Base-by-base conservation (phyloP, 1,140 invertebrate species). In the Euborellia annulipes region DNA sequence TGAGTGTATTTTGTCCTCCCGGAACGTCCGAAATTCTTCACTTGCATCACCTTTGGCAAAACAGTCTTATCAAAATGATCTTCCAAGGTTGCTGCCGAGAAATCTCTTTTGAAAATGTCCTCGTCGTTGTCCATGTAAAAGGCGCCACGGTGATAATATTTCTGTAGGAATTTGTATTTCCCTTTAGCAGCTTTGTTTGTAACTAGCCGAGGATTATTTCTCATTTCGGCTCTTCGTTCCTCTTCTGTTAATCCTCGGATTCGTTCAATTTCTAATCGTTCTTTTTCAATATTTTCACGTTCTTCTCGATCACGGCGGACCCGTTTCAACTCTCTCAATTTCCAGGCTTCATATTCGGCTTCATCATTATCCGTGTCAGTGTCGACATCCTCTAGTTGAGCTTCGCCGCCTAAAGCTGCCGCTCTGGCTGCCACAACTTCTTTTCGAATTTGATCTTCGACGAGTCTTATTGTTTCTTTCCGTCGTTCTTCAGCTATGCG, bases 51-150 rank as follows among this genome's bases (percentile, higher is more conserved):
- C 73, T 98, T 96, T 3, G 96, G 96, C 43, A 99, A 61, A 52
- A 98, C 85, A 36, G 93, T 94, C 65, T 98, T 99, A 60, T 99
- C 92, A 65, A 99, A 98, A 60, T 97, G 92, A 78, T 99, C 96
- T 57, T 99, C 96, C 47, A 98, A 64, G 0, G 96, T 99, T 1
- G 95, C 85, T 52, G 87, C 85, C 7, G 94, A 90, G 62, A 95
- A 98, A 61, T 99, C 93, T 59, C 94, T 73, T 61, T 92, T 94
- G 51, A 83, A 84, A 13, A 98, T 78, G 20, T 85, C 80, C 49
- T 98, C 87, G 51, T 98, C 94, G 56, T 85, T 78, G 58, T 97
- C 89, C 71, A 99, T 70, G 62, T 90, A 99, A 73, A 98, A 99
- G 1, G 88, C 93, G 65, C 95, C 96, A 55, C 96, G 79, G 71